Conservation (phyloP, 2,888 invertebrate genomes). For the Apoderus coryli region DNA sequence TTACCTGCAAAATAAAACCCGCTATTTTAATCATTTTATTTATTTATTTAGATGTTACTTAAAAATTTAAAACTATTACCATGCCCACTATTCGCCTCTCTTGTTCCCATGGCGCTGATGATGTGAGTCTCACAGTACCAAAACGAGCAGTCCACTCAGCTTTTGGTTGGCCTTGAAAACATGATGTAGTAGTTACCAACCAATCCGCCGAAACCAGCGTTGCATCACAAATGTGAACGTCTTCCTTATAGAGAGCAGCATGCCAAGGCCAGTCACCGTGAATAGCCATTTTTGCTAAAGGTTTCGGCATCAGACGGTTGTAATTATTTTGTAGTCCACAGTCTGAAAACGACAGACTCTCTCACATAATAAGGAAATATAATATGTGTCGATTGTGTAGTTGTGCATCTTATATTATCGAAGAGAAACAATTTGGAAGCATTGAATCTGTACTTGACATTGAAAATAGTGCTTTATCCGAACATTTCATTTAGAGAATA, state of each 20-base stretch:
- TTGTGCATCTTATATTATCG: no score
- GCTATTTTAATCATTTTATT: no score
- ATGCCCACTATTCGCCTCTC: slow-evolving; percentile 71
- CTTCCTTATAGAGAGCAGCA: slow-evolving; percentile 65
- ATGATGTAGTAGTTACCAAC: slow-evolving; percentile 77
- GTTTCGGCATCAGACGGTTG: slow-evolving; percentile 19
- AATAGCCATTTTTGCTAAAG: slow-evolving; percentile 53
- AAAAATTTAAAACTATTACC: slow-evolving; percentile 54
- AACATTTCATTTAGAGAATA: no score
- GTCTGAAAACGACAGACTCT: slow-evolving; percentile 23
- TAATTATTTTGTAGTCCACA: slow-evolving; percentile 30
- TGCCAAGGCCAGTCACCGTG: slow-evolving; percentile 93
- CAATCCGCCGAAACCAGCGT: slow-evolving; percentile 68
- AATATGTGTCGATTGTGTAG: background rate
- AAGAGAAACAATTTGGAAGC: no score
- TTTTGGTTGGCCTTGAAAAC: slow-evolving; percentile 73
- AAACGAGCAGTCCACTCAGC: slow-evolving; percentile 76
- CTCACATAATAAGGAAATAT: slow-evolving; percentile 2
- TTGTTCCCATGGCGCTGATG: slow-evolving; percentile 74
- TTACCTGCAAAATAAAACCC: slow-evolving; percentile 30
- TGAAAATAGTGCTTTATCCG: no score
- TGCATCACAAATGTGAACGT: slow-evolving; percentile 79
- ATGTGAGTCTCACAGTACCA: slow-evolving; percentile 57
- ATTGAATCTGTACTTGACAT: no score
- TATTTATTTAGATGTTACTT: slow-evolving; percentile 41